Evolutionary conservation across 2,888 invertebrate species (phyloP).

Genomic region (Cetonia aurata): DNA sequence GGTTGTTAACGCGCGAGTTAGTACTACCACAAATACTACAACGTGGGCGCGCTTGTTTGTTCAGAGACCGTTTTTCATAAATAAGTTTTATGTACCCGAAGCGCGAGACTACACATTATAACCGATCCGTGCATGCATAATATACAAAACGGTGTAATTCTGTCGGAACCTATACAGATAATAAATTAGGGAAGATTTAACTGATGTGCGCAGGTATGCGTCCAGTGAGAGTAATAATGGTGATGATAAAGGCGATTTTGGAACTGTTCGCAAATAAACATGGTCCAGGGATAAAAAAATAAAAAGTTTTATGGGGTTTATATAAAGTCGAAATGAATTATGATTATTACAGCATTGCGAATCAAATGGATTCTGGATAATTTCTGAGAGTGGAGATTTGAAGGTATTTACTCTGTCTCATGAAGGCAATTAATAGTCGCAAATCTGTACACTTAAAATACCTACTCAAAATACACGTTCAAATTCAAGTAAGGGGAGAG

Average conservation of each 20-base stretch:
- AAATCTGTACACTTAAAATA: too few species aligned
- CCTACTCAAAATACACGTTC: not conserved
- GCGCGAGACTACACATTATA: not conserved
- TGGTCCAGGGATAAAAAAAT: too few species aligned
- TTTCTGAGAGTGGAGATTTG: too few species aligned
- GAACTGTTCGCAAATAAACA: too few species aligned
- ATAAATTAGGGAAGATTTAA: conserved; percentile 13
- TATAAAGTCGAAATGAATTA: too few species aligned
- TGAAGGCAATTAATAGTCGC: too few species aligned
- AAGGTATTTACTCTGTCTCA: not conserved
- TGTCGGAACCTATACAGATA: conserved; percentile 2
- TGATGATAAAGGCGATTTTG: too few species aligned
- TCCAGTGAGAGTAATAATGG: too few species aligned
- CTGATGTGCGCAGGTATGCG: conserved; percentile 13
- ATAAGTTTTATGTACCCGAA: conserved; percentile 4
- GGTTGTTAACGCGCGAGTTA: conserved; percentile 1
- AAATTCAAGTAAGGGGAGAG: too few species aligned
- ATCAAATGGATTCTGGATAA: too few species aligned
- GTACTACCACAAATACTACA: not conserved
- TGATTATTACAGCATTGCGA: too few species aligned
- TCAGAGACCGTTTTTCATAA: conserved; percentile 9
- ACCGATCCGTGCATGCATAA: not conserved
- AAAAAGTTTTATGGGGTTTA: too few species aligned
- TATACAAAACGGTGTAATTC: not conserved
- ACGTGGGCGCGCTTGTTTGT: conserved; percentile 4